phyloP scores from a whole-genome alignment of 2,797 vertebrate species.

The Urophycis tenuis region DNA sequence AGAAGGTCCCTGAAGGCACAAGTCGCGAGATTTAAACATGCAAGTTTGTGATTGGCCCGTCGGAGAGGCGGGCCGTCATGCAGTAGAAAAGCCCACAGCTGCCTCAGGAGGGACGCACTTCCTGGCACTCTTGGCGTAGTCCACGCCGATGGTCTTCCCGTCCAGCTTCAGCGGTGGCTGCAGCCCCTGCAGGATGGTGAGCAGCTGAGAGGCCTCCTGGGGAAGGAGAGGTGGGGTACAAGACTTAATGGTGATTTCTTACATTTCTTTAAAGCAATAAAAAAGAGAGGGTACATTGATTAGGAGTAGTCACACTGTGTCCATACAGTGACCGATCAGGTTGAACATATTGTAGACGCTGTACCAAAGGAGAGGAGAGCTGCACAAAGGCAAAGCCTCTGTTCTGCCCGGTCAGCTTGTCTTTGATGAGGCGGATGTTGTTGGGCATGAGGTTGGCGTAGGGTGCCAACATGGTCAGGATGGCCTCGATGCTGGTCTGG shows the following conservation, averaged over 20 bases:
- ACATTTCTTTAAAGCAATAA: background rate
- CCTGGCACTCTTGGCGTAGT: conserved; percentile 97
- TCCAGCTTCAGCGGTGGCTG: conserved; percentile 95
- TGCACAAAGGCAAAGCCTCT: conserved; percentile 98
- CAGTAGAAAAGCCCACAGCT: background rate
- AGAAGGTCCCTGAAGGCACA: conserved; percentile 79
- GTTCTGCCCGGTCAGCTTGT: conserved; percentile 97
- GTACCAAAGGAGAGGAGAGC: conserved; percentile 94
- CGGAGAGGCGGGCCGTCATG: background rate
- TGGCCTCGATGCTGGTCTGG: conserved; percentile 89
- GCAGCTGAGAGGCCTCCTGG: conserved; percentile 94
- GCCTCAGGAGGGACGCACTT: conserved; percentile 75
- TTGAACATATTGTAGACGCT: conserved; percentile 7
- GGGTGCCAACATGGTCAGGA: conserved; percentile 87
- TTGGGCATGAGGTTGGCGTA: conserved; percentile 91
- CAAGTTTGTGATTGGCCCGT: background rate
- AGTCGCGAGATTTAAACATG: background rate
- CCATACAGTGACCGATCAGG: background rate
- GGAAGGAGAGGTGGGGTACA: conserved; percentile 9
- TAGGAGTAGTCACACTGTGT: background rate
- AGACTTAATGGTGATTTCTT: background rate
- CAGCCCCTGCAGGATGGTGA: conserved; percentile 92
- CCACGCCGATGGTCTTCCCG: conserved; percentile 97
- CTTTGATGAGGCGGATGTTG: conserved; percentile 98
- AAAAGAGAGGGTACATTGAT: background rate